A percentile compares a stretch with the other conserved stretches of the same genome.
phyloP scores from a whole-genome alignment of 2,797 vertebrate species.

The Premnoplex brunnescens region DNA sequence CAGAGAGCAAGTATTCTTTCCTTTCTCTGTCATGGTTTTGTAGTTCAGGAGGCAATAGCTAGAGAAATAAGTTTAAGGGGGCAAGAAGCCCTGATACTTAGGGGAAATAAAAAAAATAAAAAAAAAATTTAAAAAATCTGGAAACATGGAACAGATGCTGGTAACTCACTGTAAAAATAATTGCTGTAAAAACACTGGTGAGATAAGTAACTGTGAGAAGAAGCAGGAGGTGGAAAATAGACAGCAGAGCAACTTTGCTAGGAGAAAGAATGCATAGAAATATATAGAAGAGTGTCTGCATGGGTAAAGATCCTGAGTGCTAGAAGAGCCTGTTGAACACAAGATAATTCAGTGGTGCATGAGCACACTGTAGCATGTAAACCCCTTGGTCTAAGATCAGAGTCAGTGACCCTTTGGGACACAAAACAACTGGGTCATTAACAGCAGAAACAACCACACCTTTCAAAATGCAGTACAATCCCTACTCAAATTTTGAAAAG shows the following conservation, averaged over 20 bases:
- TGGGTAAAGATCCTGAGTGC: neutral
- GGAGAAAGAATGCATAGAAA: neutral
- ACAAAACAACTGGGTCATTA: neutral
- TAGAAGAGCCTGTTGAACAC: neutral
- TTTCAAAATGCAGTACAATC: neutral
- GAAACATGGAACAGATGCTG: neutral
- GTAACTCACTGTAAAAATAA: neutral
- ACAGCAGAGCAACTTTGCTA: neutral
- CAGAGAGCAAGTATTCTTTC: neutral
- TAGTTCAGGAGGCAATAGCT: neutral
- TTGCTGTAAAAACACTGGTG: neutral
- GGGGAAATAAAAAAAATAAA: neutral
- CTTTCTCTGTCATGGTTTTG: neutral
- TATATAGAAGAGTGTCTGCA: neutral
- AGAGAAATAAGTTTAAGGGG: neutral
- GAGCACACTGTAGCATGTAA: accelerated
- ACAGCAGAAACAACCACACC: neutral
- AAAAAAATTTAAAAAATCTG: too few relatives aligned
- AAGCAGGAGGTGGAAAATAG: neutral
- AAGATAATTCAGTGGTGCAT: neutral
- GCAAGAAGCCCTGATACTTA: neutral
- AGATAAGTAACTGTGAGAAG: neutral
- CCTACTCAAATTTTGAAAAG: neutral
- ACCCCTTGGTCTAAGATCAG: neutral
- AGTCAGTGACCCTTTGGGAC: neutral